phyloP scores from a whole-genome alignment of 1,140 invertebrate species.

The Drosophila yakuba region DNA sequence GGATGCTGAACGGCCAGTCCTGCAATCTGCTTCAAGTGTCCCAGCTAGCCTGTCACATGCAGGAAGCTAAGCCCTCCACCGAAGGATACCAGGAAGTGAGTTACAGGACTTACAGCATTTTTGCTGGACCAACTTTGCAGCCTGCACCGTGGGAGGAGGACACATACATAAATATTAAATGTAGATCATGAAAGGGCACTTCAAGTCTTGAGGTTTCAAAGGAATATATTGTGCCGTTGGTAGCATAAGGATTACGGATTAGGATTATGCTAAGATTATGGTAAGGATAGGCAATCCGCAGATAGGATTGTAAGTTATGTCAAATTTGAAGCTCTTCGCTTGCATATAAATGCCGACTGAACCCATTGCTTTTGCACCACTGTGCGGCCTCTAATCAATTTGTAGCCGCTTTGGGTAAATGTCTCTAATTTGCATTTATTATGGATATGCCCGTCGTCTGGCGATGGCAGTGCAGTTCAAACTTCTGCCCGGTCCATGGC shows the following conservation, averaged over 20 bases:
- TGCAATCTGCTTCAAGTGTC: slow-evolving; percentile 76
- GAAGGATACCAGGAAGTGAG: slow-evolving; percentile 24
- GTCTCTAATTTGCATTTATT: slow-evolving; percentile 84
- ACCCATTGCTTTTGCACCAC: slow-evolving; percentile 22
- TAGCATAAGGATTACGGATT: too few relatives aligned
- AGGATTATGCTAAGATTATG: too few relatives aligned
- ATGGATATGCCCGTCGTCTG: slow-evolving; percentile 77
- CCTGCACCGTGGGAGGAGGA: slow-evolving; percentile 41
- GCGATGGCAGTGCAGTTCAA: slow-evolving; percentile 75
- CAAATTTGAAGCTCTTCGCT: too few relatives aligned
- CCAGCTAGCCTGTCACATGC: slow-evolving; percentile 66
- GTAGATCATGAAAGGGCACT: neutral
- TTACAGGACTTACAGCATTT: slow-evolving; percentile 53
- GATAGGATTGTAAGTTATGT: neutral
- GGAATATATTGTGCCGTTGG: too few relatives aligned
- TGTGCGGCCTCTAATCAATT: slow-evolving; percentile 77
- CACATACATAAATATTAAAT: neutral
- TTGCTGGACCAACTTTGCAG: slow-evolving; percentile 63
- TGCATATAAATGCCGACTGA: neutral
- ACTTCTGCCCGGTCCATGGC: slow-evolving; percentile 49
- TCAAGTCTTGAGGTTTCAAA: neutral
- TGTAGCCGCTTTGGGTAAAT: slow-evolving; percentile 73
- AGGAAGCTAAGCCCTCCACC: slow-evolving; percentile 7
- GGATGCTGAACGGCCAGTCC: slow-evolving; percentile 23
- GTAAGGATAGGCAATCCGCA: too few relatives aligned